phyloP scores from a whole-genome alignment of 2,888 invertebrate genomes.

The Liopterus haemorrhoidalis region DNA sequence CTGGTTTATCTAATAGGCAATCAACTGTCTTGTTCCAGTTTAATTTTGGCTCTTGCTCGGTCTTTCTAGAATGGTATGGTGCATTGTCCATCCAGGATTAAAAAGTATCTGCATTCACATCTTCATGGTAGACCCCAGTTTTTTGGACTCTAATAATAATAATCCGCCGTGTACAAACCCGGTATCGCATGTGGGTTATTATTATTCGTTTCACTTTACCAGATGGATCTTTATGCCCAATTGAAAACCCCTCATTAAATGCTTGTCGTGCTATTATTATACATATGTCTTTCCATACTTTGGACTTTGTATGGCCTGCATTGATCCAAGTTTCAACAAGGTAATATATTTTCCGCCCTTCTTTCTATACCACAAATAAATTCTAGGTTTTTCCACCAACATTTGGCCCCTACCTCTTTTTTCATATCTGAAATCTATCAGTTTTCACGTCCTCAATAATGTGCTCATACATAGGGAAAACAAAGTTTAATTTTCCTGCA shows the following conservation, averaged over 20 bases:
- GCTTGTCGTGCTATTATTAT: neutral
- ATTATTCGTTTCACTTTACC: neutral
- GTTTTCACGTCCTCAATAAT: neutral
- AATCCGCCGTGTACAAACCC: neutral
- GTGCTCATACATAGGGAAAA: neutral
- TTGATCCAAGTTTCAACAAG: constrained; percentile 1
- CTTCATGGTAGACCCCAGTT: neutral
- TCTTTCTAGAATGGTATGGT: too few species aligned
- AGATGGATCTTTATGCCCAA: neutral
- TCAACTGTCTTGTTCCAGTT: too few species aligned
- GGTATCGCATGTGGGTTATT: neutral
- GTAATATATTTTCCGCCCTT: neutral
- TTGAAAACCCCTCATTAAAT: neutral
- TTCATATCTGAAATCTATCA: neutral
- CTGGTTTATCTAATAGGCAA: neutral
- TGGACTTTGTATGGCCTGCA: constrained; percentile 2
- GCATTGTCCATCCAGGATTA: too few species aligned
- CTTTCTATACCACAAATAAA: neutral
- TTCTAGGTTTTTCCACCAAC: neutral
- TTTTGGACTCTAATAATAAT: neutral
- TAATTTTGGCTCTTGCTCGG: neutral
- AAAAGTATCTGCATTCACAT: neutral
- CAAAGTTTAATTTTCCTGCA: neutral
- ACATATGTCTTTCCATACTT: neutral
- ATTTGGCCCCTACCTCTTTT: neutral